These are phyloP conservation scores for Phenganax marumi DNA, from an alignment of 92 coral and sea anemone species.

Conservation along the genomic window DNA sequence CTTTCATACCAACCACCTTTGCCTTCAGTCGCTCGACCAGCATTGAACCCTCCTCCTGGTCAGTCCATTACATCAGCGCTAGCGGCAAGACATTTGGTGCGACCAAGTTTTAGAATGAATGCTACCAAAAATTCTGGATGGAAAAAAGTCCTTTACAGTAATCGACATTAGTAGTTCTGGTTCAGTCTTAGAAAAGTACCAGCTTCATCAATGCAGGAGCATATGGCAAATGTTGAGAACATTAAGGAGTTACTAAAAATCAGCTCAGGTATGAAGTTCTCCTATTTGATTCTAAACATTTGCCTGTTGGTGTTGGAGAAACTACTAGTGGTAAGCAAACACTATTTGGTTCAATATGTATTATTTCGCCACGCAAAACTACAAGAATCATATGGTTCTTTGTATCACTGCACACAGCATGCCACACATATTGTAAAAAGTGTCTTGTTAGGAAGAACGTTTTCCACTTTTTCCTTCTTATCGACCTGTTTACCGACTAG, in stretches of 20 bases:
- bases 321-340: conserved; percentile 46
- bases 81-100: background rate
- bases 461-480: too few species aligned
- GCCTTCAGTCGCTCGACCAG: background rate
- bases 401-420: too few species aligned
- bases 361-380: too few species aligned
- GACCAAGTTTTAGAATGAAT: conserved; percentile 35
- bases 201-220: conserved; percentile 49
- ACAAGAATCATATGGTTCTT: too few species aligned
- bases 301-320: conserved; percentile 34
- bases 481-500: too few species aligned
- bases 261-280: conserved; percentile 55
- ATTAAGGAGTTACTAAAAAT: conserved; percentile 31
- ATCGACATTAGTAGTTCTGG: conserved; percentile 41
- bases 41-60: background rate
- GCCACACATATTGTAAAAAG: too few species aligned
- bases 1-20: background rate
- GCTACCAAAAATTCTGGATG: conserved; percentile 38
- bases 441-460: too few species aligned
- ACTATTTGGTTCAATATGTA: background rate
- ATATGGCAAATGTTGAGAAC: conserved; percentile 46
- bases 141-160: conserved; percentile 46
- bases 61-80: too few species aligned
- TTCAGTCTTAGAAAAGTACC: conserved; percentile 41
- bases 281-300: too few species aligned